Evolutionary conservation across 2,797 vertebrate species (phyloP).

Genomic region (Hydrocynus forskahlii): DNA sequence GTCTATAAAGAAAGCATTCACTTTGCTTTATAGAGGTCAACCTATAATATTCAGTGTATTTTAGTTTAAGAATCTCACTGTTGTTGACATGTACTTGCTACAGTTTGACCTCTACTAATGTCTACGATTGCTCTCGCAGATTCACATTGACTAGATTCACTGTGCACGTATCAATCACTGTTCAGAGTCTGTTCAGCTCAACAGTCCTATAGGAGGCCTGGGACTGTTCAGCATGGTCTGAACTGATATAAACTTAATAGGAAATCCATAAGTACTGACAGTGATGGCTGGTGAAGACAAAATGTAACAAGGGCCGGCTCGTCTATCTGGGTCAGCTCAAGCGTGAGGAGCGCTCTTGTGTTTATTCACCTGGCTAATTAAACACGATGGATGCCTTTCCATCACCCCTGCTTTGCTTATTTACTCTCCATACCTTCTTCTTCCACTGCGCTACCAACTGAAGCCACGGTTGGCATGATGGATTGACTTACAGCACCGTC

Average conservation of each 20-base stretch:
- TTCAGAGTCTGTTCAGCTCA: slow-evolving; percentile 64
- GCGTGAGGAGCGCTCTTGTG: slow-evolving; percentile 52
- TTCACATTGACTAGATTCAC: neutral
- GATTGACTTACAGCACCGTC: slow-evolving; percentile 23
- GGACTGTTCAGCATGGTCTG: slow-evolving; percentile 60
- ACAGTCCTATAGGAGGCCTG: slow-evolving; percentile 61
- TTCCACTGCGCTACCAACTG: neutral
- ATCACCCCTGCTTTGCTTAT: neutral
- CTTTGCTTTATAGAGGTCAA: neutral
- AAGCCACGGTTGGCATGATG: slow-evolving; percentile 22
- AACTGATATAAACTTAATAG: slow-evolving; percentile 74
- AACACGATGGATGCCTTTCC: slow-evolving; percentile 27
- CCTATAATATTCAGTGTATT: neutral
- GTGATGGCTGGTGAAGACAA: slow-evolving; percentile 73
- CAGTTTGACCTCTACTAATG: slow-evolving; percentile 7
- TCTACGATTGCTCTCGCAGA: neutral
- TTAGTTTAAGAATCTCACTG: neutral
- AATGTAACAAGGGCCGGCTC: slow-evolving; percentile 69
- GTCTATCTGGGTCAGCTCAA: slow-evolving; percentile 59
- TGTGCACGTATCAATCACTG: slow-evolving; percentile 78
- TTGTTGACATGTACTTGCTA: neutral
- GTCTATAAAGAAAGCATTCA: too few species aligned
- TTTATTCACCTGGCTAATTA: slow-evolving; percentile 78
- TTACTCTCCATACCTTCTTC: neutral
- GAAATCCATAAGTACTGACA: slow-evolving; percentile 71